phyloP scores from a whole-genome alignment of 2,888 invertebrate genomes.

The Tetheella fluctuosa region DNA sequence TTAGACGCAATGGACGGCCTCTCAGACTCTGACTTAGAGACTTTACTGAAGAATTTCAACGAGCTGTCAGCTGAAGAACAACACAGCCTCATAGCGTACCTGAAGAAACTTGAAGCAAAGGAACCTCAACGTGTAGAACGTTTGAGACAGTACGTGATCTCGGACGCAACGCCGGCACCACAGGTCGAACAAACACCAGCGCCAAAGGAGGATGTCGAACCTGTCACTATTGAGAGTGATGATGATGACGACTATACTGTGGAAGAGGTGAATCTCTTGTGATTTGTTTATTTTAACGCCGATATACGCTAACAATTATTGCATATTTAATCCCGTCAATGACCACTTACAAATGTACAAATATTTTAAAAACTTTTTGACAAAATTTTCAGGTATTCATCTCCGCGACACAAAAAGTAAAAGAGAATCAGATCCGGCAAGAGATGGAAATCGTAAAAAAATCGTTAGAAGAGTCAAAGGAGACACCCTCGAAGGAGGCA shows the following conservation, averaged over 20 bases:
- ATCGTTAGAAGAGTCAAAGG: conserved; percentile 65
- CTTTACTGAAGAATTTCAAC: conserved; percentile 90
- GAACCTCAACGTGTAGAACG: conserved; percentile 91
- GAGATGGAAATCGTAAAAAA: conserved; percentile 83
- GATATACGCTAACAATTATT: too few relatives aligned
- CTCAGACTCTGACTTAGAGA: conserved; percentile 91
- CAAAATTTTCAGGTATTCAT: conserved; percentile 83
- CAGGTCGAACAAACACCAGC: conserved; percentile 13
- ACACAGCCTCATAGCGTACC: conserved; percentile 90
- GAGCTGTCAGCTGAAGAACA: conserved; percentile 92
- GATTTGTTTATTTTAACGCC: conserved; percentile 1
- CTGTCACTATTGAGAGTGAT: conserved; percentile 83
- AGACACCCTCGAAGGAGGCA: conserved; percentile 27
- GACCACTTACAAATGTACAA: neutral
- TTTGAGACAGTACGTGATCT: conserved; percentile 89
- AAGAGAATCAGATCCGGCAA: conserved; percentile 84
- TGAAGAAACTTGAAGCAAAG: conserved; percentile 91
- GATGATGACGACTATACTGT: conserved; percentile 93
- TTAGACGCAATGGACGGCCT: conserved; percentile 87
- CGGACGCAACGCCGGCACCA: conserved; percentile 45
- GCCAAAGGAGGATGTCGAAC: conserved; percentile 13
- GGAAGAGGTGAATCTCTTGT: conserved; percentile 84
- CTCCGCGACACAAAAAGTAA: conserved; percentile 89
- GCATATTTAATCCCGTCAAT: too few relatives aligned
- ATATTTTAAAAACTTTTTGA: neutral